phyloP scores from a whole-genome alignment of 2,888 invertebrate species.

The Troides helena region DNA sequence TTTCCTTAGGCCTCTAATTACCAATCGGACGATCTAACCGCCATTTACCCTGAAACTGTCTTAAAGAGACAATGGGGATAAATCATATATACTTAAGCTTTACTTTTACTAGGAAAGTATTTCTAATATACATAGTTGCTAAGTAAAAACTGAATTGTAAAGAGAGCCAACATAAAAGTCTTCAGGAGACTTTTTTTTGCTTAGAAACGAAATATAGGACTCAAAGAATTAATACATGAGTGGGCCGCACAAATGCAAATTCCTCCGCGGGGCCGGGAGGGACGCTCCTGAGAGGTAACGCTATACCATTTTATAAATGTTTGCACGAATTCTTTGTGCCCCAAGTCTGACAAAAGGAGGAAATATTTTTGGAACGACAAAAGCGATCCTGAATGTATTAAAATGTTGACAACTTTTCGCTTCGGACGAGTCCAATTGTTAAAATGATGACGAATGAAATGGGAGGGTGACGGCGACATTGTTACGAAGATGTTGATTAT shows the following conservation, averaged over 20 bases:
- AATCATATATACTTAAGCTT: no score
- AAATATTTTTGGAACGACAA: conserved; percentile 55
- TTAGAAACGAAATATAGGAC: conserved; percentile 11
- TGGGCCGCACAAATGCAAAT: conserved; percentile 31
- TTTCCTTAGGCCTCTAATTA: no score
- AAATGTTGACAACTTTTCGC: conserved; percentile 61
- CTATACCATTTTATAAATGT: conserved; percentile 65
- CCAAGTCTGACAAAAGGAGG: conserved; percentile 57
- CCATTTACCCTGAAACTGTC: no score
- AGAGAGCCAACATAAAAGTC: background rate
- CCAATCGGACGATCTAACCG: no score
- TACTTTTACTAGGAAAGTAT: no score
- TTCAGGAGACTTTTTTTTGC: background rate
- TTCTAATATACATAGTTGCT: background rate
- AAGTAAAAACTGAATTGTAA: background rate
- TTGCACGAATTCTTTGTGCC: conserved; percentile 65
- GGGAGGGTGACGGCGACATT: conserved; percentile 34
- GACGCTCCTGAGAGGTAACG: conserved; percentile 39
- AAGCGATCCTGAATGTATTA: conserved; percentile 63
- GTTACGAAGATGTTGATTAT: conserved; percentile 26
- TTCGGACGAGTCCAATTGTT: conserved; percentile 35
- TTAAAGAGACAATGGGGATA: no score
- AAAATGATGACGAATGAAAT: conserved; percentile 38
- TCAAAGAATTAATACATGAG: conserved; percentile 25
- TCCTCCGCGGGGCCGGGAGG: conserved; percentile 30